phyloP scores from a whole-genome alignment of 53 echinoderm and acorn worm genomes.

The Echinometra lucunter region DNA sequence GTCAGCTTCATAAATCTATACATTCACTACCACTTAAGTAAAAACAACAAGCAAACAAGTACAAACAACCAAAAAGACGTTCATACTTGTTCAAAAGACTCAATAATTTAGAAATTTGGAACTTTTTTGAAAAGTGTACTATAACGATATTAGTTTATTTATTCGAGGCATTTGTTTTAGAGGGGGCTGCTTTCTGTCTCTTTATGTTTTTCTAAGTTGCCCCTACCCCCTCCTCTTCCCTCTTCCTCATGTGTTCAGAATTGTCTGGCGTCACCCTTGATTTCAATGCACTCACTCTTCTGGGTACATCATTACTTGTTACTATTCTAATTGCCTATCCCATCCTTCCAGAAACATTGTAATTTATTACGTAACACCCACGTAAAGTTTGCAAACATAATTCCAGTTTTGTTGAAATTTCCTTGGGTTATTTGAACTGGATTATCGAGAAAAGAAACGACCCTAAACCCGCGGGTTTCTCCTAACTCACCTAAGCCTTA shows the following conservation, averaged over 20 bases:
- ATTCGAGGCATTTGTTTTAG: too few species aligned
- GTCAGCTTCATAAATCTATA: too few species aligned
- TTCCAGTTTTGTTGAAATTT: conserved; percentile 67
- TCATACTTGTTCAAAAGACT: too few species aligned
- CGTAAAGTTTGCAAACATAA: conserved; percentile 67
- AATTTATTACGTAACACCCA: conserved; percentile 49
- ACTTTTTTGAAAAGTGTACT: too few species aligned
- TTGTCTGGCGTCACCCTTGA: not conserved
- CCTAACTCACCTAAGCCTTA: conserved; percentile 22
- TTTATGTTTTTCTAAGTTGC: too few species aligned
- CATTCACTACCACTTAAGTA: too few species aligned
- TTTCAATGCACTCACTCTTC: not conserved
- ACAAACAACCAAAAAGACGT: too few species aligned
- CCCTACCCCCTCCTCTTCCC: too few species aligned
- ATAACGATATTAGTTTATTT: too few species aligned
- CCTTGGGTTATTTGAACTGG: conserved; percentile 65
- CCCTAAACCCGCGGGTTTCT: conserved; percentile 36
- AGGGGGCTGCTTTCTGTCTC: not conserved
- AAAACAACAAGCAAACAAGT: too few species aligned
- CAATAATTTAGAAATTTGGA: too few species aligned
- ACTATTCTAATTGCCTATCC: conserved; percentile 24
- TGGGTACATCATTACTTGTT: not conserved
- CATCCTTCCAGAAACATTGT: conserved; percentile 38
- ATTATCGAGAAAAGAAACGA: conserved; percentile 26
- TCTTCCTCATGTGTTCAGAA: not conserved